Percentiles rank a stretch among this genome's conserved stretches.
These are phyloP conservation scores for Sinella curviseta DNA, from an alignment of 1,140 invertebrate species.

Conservation along the genomic window DNA sequence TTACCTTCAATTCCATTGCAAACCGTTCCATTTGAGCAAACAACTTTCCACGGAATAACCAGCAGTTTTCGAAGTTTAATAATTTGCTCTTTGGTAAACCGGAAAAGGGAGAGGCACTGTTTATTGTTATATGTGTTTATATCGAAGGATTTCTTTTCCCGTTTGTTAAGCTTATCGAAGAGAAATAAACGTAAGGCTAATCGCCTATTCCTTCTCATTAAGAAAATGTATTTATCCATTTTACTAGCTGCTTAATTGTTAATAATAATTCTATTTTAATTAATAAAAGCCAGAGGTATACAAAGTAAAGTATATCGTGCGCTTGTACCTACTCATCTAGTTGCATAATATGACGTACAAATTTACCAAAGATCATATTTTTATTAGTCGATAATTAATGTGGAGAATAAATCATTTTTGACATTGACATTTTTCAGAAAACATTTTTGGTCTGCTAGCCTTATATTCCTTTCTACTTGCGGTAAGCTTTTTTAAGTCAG, in stretches of 20 bases:
- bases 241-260: too few species aligned
- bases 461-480: neutral
- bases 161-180: too few species aligned
- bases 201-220: too few species aligned
- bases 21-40: neutral
- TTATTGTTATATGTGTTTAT: neutral
- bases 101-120: neutral
- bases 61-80: neutral
- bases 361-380: too few species aligned
- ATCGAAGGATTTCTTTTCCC: neutral
- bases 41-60: neutral
- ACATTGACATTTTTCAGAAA: neutral
- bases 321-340: too few species aligned
- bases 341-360: too few species aligned
- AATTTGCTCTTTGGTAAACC: neutral
- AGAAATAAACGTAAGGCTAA: too few species aligned
- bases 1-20: neutral
- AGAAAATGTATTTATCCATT: too few species aligned
- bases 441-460: neutral
- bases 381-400: too few species aligned
- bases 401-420: neutral
- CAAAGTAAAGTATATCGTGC: neutral
- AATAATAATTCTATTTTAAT: too few species aligned
- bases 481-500: neutral
- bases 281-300: neutral